Conservation (phyloP, 2,888 invertebrate species). For the Neoaliturus tenellus region DNA sequence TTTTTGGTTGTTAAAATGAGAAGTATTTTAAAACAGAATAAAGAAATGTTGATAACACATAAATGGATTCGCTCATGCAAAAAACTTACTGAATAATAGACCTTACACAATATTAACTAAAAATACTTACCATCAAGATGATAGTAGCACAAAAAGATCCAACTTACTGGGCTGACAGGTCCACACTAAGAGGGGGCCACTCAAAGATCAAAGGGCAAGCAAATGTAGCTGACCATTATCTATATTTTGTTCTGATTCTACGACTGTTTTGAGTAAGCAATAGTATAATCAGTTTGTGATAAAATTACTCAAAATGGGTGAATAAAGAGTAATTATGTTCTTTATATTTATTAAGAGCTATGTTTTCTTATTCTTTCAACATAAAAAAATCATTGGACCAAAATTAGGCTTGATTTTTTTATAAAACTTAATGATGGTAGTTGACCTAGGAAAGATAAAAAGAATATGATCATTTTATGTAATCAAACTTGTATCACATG, state of each 20-base stretch:
- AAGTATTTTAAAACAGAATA: no score
- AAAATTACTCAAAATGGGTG: neutral
- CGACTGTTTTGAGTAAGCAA: constrained; percentile 29
- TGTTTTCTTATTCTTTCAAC: no score
- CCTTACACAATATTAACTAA: neutral
- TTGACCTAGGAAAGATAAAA: no score
- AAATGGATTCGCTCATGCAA: neutral
- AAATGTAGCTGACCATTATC: constrained; percentile 12
- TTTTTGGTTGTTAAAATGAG: no score
- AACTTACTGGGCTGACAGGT: neutral
- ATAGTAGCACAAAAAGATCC: neutral
- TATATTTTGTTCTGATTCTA: constrained; percentile 8
- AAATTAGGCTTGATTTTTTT: no score
- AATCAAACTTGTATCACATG: no score
- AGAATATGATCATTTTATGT: no score
- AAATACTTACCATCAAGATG: constrained; percentile 5
- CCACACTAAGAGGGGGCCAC: neutral
- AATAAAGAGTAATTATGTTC: neutral
- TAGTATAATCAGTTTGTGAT: neutral
- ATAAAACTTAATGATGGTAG: no score
- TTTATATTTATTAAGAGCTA: neutral
- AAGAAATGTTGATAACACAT: neutral
- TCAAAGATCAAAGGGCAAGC: constrained; percentile 39
- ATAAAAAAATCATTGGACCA: no score
- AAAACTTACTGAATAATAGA: neutral